phyloP scores from a whole-genome alignment of 2,888 invertebrate species.

The Rhamnusium bicolor region DNA sequence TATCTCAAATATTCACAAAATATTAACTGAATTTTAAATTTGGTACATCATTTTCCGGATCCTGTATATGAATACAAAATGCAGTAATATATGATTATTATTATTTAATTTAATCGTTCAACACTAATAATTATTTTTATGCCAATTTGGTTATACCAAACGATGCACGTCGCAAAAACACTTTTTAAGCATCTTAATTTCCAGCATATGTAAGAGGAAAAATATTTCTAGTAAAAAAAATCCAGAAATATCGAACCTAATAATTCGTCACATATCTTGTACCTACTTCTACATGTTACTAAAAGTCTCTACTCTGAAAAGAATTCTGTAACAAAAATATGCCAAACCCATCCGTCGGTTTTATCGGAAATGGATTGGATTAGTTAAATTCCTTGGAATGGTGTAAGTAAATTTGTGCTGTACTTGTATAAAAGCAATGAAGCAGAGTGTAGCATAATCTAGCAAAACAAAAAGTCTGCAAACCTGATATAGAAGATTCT shows the following conservation, averaged over 20 bases:
- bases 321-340: conserved; percentile 37
- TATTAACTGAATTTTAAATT: no score
- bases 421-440: conserved; percentile 44
- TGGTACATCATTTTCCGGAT: no score
- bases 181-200: neutral
- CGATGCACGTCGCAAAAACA: neutral
- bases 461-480: conserved; percentile 35
- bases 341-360: conserved; percentile 39
- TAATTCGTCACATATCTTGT: neutral
- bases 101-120: no score
- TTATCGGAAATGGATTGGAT: conserved; percentile 46
- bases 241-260: neutral
- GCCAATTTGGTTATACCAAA: no score
- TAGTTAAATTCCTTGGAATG: conserved; percentile 48
- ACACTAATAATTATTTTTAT: no score
- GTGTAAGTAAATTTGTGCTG: conserved; percentile 44
- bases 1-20: no score
- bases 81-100: no score
- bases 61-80: no score
- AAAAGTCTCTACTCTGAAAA: neutral
- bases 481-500: conserved; percentile 59
- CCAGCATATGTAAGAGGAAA: no score
- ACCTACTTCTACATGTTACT: conserved; percentile 16
- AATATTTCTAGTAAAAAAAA: no score
- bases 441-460: conserved; percentile 35